Percentiles rank a stretch among this genome's conserved stretches.
Evolutionary conservation across 2,888 invertebrate genomes (phyloP).

Genomic region (Rapana venosa): DNA sequence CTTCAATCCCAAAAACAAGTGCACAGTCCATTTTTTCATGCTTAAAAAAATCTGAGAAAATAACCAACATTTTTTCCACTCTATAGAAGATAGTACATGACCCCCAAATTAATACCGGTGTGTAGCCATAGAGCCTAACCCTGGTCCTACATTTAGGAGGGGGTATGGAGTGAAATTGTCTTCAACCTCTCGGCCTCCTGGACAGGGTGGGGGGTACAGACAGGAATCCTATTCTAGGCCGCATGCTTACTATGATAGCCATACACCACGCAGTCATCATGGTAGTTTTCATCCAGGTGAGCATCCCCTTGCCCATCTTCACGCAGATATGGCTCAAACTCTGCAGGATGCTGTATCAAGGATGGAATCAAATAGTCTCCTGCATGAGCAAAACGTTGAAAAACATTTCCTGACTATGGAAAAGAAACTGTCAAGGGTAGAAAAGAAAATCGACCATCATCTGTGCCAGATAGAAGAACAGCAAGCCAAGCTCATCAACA

Average conservation of each 20-base stretch:
- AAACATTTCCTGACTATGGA: not conserved
- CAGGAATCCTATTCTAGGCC: not conserved
- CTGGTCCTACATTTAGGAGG: not conserved
- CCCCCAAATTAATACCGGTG: too few relatives aligned
- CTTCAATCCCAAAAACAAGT: too few relatives aligned
- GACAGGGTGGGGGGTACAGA: not conserved
- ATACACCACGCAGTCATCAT: not conserved
- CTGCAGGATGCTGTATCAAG: not conserved
- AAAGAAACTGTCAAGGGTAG: not conserved
- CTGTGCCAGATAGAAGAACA: not conserved
- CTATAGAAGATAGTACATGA: too few relatives aligned
- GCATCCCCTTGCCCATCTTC: not conserved
- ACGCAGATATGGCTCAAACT: not conserved
- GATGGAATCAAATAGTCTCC: not conserved
- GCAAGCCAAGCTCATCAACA: not conserved
- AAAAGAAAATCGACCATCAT: not conserved
- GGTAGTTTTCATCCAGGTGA: not conserved
- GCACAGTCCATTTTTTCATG: too few relatives aligned
- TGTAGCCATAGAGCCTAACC: not conserved
- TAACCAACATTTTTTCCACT: too few relatives aligned
- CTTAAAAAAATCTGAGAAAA: too few relatives aligned
- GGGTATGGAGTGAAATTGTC: not conserved
- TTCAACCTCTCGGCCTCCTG: not conserved
- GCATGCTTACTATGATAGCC: not conserved
- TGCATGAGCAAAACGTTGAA: not conserved